Base-by-base conservation (phyloP, 2,113 vertebrate species). In the Salvelinus sp. region DNA sequence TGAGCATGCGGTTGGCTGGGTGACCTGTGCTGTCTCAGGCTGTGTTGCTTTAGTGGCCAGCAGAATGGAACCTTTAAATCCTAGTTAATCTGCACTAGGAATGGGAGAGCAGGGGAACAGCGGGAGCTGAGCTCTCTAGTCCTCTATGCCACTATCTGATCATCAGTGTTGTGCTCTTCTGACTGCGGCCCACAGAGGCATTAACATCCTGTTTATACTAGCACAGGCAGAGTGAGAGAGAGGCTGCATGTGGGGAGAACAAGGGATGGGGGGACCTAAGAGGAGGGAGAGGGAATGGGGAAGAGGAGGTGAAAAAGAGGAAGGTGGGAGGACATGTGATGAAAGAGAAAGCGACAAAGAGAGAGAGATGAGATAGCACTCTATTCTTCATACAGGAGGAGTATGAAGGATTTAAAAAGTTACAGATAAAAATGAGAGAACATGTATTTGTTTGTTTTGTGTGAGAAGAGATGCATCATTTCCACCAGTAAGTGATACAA, bases 151-250 rank as follows among this genome's bases (percentile, higher is more conserved):
- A 54, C 83, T 93, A 94, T 93, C 93, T 84, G 88, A 80, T 85
- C 80, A 92, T 92, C 91, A 85, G 84, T 80, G 86, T 82, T 90
- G 82, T 80, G 75, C 82, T 88, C 79, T 76, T 89, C 88, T 78
- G 50, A 18, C 50, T 81, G 79, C 69, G 74, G 78, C 79, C 86
- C 78, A 4, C 81, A 85, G 87, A 89, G 87, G 89, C 86, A 86
- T 88, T 90, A 91, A 93, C 93, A 92, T 94, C 92, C 92, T 93
- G 93, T 94, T 91, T 90, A 86, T 67, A 79, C 66, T 33, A 69
- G 22, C 28, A 57, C 22, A 58, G 27, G n/a, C 25, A 18, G n/a
- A 71, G 66, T 25, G 75, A 30, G 25, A 18, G 38, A 44, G 48
- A 22, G 58, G 18, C 20, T 22, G n/a, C 20, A 2, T 22, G 58